These are phyloP conservation scores for Cryptocephalus moraei DNA, from an alignment of 2,888 invertebrate genomes.

Conservation along the genomic window DNA sequence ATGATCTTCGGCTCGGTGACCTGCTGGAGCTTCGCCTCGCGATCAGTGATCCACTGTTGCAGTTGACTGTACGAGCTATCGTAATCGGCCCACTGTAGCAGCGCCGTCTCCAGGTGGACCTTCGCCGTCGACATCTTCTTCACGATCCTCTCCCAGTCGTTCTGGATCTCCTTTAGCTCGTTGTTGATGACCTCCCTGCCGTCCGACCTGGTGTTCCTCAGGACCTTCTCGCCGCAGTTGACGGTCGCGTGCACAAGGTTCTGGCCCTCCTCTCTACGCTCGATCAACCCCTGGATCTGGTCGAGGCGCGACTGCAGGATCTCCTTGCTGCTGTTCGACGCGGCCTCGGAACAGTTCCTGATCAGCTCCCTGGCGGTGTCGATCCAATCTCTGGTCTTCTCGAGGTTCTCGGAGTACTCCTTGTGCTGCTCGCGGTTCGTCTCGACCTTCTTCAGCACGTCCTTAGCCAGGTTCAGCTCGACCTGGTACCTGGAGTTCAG, in stretches of 20 bases:
- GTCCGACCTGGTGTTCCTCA: conserved; percentile 78
- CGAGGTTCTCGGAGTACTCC: conserved; percentile 65
- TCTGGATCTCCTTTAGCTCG: conserved; percentile 81
- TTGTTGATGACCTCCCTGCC: conserved; percentile 79
- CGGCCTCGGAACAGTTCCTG: conserved; percentile 68
- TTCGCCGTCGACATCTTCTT: conserved; percentile 88
- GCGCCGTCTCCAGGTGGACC: conserved; percentile 79
- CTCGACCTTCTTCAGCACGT: conserved; percentile 83
- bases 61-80: conserved; percentile 87
- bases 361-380: conserved; percentile 76
- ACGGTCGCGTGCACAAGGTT: conserved; percentile 77
- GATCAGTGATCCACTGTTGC: conserved; percentile 89
- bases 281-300: conserved; percentile 69
- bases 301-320: conserved; percentile 70
- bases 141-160: conserved; percentile 84
- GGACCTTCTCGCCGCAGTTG: conserved; percentile 82
- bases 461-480: conserved; percentile 76
- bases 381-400: conserved; percentile 75
- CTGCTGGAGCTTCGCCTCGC: conserved; percentile 85
- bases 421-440: conserved; percentile 79
- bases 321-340: conserved; percentile 70
- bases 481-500: conserved; percentile 84
- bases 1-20: conserved; percentile 77
- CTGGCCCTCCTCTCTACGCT: conserved; percentile 78
- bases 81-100: conserved; percentile 93